These are phyloP conservation scores for Pantherophis vulpinus DNA, from an alignment of 2,797 vertebrate species.

Conservation along the genomic window DNA sequence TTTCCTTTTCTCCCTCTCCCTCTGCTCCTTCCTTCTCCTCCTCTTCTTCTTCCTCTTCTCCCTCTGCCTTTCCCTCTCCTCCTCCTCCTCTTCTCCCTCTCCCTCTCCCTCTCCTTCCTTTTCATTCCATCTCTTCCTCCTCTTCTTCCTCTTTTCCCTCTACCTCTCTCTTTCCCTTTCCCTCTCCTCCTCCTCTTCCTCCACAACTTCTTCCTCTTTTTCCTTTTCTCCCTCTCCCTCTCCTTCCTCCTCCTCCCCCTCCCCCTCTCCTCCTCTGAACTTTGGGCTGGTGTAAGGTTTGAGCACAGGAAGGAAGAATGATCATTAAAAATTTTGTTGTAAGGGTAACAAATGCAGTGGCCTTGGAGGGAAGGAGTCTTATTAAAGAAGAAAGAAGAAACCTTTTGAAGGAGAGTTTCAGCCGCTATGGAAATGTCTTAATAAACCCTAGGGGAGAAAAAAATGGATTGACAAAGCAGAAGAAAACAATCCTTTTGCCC, in stretches of 20 bases:
- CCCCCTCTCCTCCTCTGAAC: not conserved
- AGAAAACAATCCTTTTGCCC: slow-evolving; percentile 54
- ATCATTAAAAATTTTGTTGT: slow-evolving; percentile 19
- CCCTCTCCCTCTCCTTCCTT: too few species aligned
- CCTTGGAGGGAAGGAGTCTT: too few species aligned
- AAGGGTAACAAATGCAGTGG: slow-evolving; percentile 6
- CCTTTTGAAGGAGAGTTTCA: slow-evolving; percentile 23
- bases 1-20: too few species aligned
- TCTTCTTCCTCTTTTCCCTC: rapidly evolving
- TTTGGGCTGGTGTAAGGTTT: not conserved
- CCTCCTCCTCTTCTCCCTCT: rapidly evolving
- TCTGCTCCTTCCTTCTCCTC: too few species aligned
- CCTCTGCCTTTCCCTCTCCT: too few species aligned
- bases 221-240: not conserved
- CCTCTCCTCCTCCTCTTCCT: too few species aligned
- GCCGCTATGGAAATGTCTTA: not conserved
- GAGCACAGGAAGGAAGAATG: rapidly evolving
- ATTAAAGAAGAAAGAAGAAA: not conserved
- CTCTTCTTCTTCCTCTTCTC: too few species aligned
- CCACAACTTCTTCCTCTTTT: too few species aligned
- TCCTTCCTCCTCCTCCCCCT: not conserved
- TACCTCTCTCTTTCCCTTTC: too few species aligned
- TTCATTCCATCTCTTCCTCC: too few species aligned
- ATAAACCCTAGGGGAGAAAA: not conserved
- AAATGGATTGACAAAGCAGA: slow-evolving; percentile 37